Percentiles rank a stretch among this genome's conserved stretches.
Evolutionary conservation across 2,113 vertebrate species (phyloP).

Genomic region (Aptenodytes patagonicus): DNA sequence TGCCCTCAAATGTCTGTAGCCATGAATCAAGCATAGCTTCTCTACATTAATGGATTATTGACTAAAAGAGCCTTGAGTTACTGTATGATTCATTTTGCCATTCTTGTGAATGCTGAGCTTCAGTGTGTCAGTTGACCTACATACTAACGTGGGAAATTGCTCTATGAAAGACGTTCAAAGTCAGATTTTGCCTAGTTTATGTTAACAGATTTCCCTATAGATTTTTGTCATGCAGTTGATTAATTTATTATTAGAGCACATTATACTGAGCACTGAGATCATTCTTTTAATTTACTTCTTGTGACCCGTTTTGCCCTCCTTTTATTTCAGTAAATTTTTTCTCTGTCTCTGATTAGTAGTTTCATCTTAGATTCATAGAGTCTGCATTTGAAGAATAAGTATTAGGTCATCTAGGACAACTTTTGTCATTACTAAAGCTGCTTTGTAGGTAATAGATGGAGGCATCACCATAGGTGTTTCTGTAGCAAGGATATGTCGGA

Average conservation of each 20-base stretch:
- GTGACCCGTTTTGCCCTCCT: conserved; percentile 1
- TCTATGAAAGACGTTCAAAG: conserved; percentile 35
- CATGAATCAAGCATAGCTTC: neutral
- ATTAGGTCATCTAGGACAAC: neutral
- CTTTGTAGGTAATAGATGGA: neutral
- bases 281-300: conserved; percentile 17
- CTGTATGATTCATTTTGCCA: conserved; percentile 31
- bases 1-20: neutral
- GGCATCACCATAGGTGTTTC: fast-evolving
- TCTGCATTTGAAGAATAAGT: neutral
- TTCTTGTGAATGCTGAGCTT: neutral
- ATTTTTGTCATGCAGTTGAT: conserved; percentile 23
- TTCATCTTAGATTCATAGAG: neutral
- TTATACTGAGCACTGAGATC: neutral
- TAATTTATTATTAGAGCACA: conserved; percentile 38
- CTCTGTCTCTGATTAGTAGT: neutral
- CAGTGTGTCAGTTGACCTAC: conserved; percentile 15
- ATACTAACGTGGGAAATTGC: conserved; percentile 34
- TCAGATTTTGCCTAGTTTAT: conserved; percentile 34
- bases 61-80: neutral
- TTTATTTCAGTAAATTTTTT: neutral
- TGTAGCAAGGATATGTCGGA: neutral
- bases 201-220: conserved; percentile 17
- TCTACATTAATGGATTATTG: conserved; percentile 37
- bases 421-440: neutral